Evolutionary conservation across 2,797 vertebrate genomes (phyloP), one percentile per base, ranked within the genome.

Genomic region (Pampus argenteus): DNA sequence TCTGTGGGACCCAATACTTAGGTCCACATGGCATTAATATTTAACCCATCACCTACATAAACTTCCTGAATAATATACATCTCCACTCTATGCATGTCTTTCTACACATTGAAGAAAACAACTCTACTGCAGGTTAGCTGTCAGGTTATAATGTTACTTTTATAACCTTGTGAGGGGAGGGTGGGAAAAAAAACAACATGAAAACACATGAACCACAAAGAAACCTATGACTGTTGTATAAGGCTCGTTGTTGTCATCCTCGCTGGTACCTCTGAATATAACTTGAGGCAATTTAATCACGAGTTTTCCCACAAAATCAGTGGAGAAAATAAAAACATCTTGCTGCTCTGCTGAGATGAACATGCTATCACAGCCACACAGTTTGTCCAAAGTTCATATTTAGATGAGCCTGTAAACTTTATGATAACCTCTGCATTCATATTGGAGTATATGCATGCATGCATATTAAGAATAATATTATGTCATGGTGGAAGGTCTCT

Each of bases 201-300:
- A 73, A 78, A 78, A 74, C 62, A 78, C 58, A 62, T 38, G 64
- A 83, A 70, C 74, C 60, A 75, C 76, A 80, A 76, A 75, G 59
- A 88, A 83, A 82, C 78, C 72, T 80, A 64, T 83, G 85, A 86
- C 78, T 88, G 82, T 73, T 86, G 76, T 72, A 71, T 54, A 73
- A 84, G 61, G 49, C 62, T 57, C n/a, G 45, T 66, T 83, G 76
- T 74, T 84, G 58, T 84, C 76, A 66, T 77, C 69, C 29, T 60
- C 54, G n/a, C 40, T 84, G 64, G 55, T 62, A 86, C 79, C 74
- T 89, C 83, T 58, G 55, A 74, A 70, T 62, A 76, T 70, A 86
- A 85, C 92, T 87, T 66, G 56, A n/a, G 88, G 88, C 79, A 81
- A 81, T 75, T 79, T 51, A 63, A 90, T 91, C 90, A 92, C 90